These are phyloP conservation scores for Vulpes ferrilata DNA, from an alignment of 2,113 vertebrate species.

Conservation along the genomic window DNA sequence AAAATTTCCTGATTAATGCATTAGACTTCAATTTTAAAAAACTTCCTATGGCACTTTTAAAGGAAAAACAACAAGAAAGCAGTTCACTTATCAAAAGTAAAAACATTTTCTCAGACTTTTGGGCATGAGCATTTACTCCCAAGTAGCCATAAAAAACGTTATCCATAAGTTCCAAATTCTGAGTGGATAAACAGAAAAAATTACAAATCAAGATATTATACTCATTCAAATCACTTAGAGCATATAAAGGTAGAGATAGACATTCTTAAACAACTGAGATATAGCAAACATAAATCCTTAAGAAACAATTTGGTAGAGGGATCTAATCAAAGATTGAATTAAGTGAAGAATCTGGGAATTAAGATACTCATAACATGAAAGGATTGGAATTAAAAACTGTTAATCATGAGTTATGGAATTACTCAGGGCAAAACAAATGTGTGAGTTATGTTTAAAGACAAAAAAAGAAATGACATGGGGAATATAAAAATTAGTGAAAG, in stretches of 20 bases:
- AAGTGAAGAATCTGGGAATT: not conserved
- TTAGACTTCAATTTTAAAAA: not conserved
- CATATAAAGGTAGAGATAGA: not conserved
- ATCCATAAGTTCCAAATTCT: not conserved
- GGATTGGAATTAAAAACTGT: not conserved
- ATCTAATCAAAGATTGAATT: not conserved
- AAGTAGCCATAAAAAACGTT: not conserved
- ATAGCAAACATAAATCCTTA: not conserved
- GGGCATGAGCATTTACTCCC: not conserved
- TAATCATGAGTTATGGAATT: not conserved
- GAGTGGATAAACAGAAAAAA: not conserved
- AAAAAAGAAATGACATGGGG: not conserved
- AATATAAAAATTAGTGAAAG: too few relatives aligned
- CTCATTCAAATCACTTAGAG: not conserved
- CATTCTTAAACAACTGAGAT: not conserved
- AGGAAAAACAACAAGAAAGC: not conserved
- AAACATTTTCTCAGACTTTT: not conserved
- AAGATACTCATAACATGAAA: not conserved
- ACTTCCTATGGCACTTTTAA: not conserved
- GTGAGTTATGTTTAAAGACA: not conserved
- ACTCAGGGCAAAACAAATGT: not conserved
- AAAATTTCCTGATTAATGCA: not conserved
- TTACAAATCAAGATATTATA: not conserved
- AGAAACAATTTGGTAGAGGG: not conserved
- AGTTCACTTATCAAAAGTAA: not conserved